Conservation (phyloP, 2,113 vertebrate genomes). For the Ameiurus melas region DNA sequence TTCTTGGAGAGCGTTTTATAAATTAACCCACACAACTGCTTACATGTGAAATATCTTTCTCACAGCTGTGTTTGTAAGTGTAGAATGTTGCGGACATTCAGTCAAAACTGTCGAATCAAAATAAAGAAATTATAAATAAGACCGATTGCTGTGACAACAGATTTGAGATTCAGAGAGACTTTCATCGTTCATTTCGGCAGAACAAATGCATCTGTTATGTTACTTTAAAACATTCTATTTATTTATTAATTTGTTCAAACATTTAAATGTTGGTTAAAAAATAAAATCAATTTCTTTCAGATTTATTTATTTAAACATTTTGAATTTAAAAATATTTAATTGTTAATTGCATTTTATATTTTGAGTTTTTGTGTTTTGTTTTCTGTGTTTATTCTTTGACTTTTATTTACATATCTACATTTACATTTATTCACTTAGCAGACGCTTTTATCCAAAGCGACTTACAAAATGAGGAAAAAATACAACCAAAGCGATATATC, state of each 20-base stretch:
- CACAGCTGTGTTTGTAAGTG: conserved; percentile 27
- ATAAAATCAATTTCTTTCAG: too few relatives aligned
- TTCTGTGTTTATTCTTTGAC: neutral
- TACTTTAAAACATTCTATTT: neutral
- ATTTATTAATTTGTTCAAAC: neutral
- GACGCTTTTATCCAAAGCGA: too few relatives aligned
- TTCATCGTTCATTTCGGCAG: neutral
- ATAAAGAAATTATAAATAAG: conserved; percentile 32
- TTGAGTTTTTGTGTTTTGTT: neutral
- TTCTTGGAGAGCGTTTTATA: conserved; percentile 11
- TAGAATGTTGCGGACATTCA: conserved; percentile 25
- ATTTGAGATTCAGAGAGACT: conserved; percentile 2
- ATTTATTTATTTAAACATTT: too few relatives aligned
- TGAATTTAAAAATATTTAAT: neutral
- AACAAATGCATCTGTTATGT: neutral
- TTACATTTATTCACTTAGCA: too few relatives aligned
- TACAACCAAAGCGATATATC: too few relatives aligned
- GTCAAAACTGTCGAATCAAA: conserved; percentile 34
- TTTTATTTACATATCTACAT: neutral
- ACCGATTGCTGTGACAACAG: neutral
- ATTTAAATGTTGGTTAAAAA: too few relatives aligned
- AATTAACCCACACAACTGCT: conserved; percentile 20
- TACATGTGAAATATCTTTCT: conserved; percentile 7
- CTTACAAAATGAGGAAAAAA: too few relatives aligned
- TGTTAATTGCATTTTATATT: neutral